Base-by-base conservation (phyloP, 2,888 invertebrate genomes). In the Apoda limacodes region DNA sequence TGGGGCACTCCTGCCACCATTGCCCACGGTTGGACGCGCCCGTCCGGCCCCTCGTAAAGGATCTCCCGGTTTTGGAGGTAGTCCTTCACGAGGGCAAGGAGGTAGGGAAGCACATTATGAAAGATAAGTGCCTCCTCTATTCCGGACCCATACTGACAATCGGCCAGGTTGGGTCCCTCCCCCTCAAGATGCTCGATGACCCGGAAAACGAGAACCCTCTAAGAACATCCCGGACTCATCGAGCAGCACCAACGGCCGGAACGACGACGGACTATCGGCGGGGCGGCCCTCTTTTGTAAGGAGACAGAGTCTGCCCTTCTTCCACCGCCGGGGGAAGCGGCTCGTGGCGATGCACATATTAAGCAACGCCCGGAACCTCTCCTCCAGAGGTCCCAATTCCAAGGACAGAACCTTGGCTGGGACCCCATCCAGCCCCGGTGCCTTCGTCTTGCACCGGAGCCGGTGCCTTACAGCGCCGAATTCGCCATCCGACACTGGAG, bases 361-460 rank as follows among this genome's bases (percentile, higher is more conserved):
- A 12, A 13, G 21, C 14, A n/a, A 33, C n/a, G n/a, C n/a, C n/a
- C n/a, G n/a, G n/a, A n/a, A n/a, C n/a, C n/a, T n/a, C n/a, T n/a
- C n/a, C n/a, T n/a, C n/a, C n/a, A n/a, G n/a, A n/a, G n/a, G n/a
- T 6, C 2, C 24, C 4, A 0, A 6, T 17, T 10, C 22, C 33
- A 13, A 37, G 22, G 2, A 13, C 2, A 33, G 19, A 3, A 31
- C 28, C 13, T 21, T 3, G 3, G 31, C 37, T 1, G 34, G 34
- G 3, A 34, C 21, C 2, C 38, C 38, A 11, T 34, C 32, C 9
- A 25, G 31, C 3, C 35, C 35, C 11, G 35, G 35, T 7, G 35
- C 35, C 9, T 9, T 32, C 10, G 23, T 36, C 4, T 26, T 21
- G 10, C n/a, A 20, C 4, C 30, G 17, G 7, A 32, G 26, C 5